These are phyloP conservation scores for Pseudorasbora parva DNA, from an alignment of 2,113 vertebrate genomes.

Conservation along the genomic window DNA sequence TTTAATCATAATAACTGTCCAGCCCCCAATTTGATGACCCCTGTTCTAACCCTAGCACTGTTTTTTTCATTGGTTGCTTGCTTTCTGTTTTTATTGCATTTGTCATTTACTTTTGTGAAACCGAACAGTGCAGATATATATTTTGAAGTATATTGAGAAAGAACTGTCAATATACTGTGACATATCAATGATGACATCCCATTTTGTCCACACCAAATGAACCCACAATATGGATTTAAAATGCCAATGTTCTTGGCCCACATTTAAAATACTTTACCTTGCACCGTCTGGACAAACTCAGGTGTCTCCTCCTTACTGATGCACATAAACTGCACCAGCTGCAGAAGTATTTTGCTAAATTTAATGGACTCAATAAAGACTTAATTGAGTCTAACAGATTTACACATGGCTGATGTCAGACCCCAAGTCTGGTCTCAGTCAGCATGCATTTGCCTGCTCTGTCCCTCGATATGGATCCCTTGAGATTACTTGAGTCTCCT, in stretches of 20 bases:
- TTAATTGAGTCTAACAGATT: conserved; percentile 32
- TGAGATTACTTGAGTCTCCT: conserved; percentile 2
- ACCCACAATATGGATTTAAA: neutral
- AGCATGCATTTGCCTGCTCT: conserved; percentile 2
- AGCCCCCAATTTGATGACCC: neutral
- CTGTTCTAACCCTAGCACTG: neutral
- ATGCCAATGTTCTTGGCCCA: neutral
- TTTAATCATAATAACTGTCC: too few relatives aligned
- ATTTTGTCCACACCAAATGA: neutral
- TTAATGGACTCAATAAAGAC: conserved; percentile 39
- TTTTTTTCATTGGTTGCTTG: neutral
- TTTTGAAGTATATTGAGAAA: neutral
- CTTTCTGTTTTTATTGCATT: neutral
- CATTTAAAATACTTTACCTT: neutral
- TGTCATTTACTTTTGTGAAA: neutral
- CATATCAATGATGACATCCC: neutral
- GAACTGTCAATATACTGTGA: neutral
- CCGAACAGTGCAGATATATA: neutral
- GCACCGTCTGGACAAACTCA: conserved; percentile 9
- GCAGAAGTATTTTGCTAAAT: conserved; percentile 13
- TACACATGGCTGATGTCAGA: conserved; percentile 34
- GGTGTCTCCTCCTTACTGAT: conserved; percentile 24
- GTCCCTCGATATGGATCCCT: conserved; percentile 13
- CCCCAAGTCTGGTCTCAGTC: conserved; percentile 20
- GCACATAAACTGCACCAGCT: conserved; percentile 26